Evolutionary conservation across 1,140 invertebrate genomes (phyloP), one percentile per base, ranked within the genome.

Genomic region (Caenorhabditis tropicalis): DNA sequence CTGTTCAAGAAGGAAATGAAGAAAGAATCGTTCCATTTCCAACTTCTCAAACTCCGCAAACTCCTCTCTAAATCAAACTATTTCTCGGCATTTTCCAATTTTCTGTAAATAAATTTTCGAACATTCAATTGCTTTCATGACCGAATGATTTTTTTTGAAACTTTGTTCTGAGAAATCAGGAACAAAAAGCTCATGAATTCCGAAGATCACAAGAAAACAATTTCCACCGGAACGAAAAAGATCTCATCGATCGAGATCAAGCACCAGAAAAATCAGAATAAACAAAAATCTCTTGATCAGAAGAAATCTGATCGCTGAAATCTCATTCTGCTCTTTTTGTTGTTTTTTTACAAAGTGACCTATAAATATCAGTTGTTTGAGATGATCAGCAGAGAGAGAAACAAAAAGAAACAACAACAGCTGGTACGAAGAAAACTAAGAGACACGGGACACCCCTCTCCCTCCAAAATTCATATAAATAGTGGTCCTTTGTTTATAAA

Each of bases 321-420:
- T 43, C 39, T 43, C 12, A n/a, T 10, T 27, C 15, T 56, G 9
- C n/a, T 24, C 12, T 27, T 5, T 21, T 21, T 56, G 4, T 56
- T 56, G 53, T 56, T 56, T 56, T 56, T 27, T 27, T 51, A 6
- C 15, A n/a, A n/a, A n/a, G 9, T 56, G 21, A 56, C 16, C n/a
- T 27, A 1, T 27, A 43, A 43, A 43, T 12, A 43, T 43, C 39
- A 43, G 39, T 43, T 43, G 39, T 43, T 43, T 12, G 12, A 43
- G 12, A 6, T 43, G 39, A 43, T 43, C 39, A 43, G 24, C 10
- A 10, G 21, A 9, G 27, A 9, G 7, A 60, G 58, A 60, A 60
- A 60, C 58, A 43, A 60, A 60, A 60, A 60, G 58, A 60, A 60
- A 60, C 58, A 60, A 60, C 58, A 60, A 60, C 58, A 60, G 58